phyloP scores from a whole-genome alignment of 2,113 vertebrate genomes.

The Apeltes quadracus region DNA sequence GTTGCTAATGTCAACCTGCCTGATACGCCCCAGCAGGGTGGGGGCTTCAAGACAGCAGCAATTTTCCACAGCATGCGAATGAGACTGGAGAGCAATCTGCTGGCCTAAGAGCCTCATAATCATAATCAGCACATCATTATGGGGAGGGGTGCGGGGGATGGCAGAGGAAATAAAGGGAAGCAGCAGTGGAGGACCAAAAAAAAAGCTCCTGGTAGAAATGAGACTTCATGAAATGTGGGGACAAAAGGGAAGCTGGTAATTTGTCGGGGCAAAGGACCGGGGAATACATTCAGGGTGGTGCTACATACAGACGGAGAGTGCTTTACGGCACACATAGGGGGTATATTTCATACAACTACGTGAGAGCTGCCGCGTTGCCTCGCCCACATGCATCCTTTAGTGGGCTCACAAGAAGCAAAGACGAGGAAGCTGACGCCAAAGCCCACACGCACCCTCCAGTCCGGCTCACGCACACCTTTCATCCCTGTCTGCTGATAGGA shows the following conservation, averaged over 20 bases:
- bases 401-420: constrained; percentile 60
- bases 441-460: constrained; percentile 16
- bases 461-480: constrained; percentile 42
- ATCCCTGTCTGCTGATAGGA: constrained; percentile 35
- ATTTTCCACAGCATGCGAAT: constrained; percentile 80
- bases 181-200: constrained; percentile 53
- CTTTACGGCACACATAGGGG: constrained; percentile 30
- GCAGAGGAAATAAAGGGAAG: constrained; percentile 46
- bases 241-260: constrained; percentile 5
- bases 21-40: constrained; percentile 64
- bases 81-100: constrained; percentile 77
- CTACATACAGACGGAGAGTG: constrained; percentile 26
- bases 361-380: constrained; percentile 55
- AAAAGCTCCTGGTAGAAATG: constrained; percentile 47
- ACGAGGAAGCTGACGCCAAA: constrained; percentile 61
- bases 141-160: constrained; percentile 10
- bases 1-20: constrained; percentile 80
- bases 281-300: constrained; percentile 30
- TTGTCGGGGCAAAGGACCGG: constrained; percentile 30
- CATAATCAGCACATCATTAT: constrained; percentile 82
- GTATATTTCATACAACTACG: constrained; percentile 5
- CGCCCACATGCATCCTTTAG: constrained; percentile 53
- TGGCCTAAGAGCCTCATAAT: constrained; percentile 79
- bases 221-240: constrained; percentile 25
- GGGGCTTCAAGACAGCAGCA: constrained; percentile 70